Conservation (phyloP, 1,140 invertebrate species). For the Phenacoccus solenopsis region DNA sequence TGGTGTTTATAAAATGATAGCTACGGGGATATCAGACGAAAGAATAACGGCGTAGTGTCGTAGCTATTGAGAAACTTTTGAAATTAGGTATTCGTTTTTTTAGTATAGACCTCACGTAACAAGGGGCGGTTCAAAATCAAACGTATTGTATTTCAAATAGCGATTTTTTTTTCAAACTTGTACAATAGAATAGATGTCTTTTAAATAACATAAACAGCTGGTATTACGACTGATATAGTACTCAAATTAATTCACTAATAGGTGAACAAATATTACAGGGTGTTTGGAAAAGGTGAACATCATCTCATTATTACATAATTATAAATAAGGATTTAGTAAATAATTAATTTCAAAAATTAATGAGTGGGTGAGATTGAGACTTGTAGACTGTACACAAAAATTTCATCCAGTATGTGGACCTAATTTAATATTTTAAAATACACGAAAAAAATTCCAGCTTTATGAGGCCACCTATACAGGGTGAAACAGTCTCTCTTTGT, state of each 20-base stretch:
- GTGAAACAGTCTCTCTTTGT: neutral
- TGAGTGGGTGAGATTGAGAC: too few species aligned
- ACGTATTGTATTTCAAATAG: slow-evolving; percentile 1
- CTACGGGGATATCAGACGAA: too few species aligned
- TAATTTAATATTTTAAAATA: too few species aligned
- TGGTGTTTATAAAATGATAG: too few species aligned
- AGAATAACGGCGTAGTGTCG: neutral
- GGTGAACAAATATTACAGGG: neutral
- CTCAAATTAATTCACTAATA: slow-evolving; percentile 3
- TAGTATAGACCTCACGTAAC: neutral
- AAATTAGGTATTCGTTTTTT: neutral
- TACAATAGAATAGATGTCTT: neutral
- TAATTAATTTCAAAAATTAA: too few species aligned
- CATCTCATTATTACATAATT: too few species aligned
- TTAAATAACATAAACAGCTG: neutral
- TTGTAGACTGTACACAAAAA: too few species aligned
- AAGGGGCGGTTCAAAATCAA: neutral
- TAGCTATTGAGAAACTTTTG: neutral
- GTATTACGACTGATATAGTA: neutral
- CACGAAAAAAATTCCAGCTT: neutral
- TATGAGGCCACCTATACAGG: neutral
- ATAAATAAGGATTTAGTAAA: too few species aligned
- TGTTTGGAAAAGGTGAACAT: neutral
- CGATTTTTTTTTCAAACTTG: neutral
- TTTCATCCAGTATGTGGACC: too few species aligned